Conservation (phyloP, 2,888 invertebrate species). For the Megalurothrips usitatus region DNA sequence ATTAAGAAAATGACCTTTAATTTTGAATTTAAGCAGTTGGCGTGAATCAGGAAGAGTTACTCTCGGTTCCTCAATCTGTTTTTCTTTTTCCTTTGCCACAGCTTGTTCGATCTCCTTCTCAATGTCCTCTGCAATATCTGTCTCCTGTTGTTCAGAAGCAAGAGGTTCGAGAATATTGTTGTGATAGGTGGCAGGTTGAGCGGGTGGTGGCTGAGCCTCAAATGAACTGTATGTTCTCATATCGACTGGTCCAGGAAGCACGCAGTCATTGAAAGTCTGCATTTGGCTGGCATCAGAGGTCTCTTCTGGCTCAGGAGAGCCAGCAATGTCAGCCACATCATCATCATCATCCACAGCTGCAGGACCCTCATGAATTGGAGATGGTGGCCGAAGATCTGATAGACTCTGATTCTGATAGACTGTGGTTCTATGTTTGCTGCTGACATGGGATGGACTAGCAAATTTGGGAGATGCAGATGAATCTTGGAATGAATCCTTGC, state of each 20-base stretch:
- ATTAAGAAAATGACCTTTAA: slow-evolving; percentile 81
- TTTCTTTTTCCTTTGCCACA: slow-evolving; percentile 30
- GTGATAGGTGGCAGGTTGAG: slow-evolving; percentile 54
- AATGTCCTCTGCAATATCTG: slow-evolving; percentile 72
- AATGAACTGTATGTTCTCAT: slow-evolving; percentile 78
- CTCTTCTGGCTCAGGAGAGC: slow-evolving; percentile 39
- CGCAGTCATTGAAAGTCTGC: slow-evolving; percentile 38
- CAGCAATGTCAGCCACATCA: slow-evolving; percentile 38
- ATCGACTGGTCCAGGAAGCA: slow-evolving; percentile 81
- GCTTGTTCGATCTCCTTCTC: slow-evolving; percentile 66
- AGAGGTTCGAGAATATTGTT: slow-evolving; percentile 63
- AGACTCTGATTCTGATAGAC: slow-evolving; percentile 36
- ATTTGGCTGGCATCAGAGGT: slow-evolving; percentile 29
- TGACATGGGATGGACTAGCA: slow-evolving; percentile 50
- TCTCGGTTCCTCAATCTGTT: slow-evolving; percentile 38
- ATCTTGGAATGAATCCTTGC: slow-evolving; percentile 53
- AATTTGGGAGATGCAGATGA: slow-evolving; percentile 55
- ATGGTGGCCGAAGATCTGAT: slow-evolving; percentile 51
- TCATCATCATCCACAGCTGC: slow-evolving; percentile 41
- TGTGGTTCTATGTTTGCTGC: slow-evolving; percentile 28
- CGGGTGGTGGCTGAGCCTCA: slow-evolving; percentile 53
- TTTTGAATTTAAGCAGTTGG: slow-evolving; percentile 84
- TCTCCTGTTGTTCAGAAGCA: slow-evolving; percentile 64
- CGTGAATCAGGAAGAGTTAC: slow-evolving; percentile 74
- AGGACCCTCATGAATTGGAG: slow-evolving; percentile 48